A percentile compares a stretch with the other conserved stretches of the same genome.
Conservation (phyloP, 2,113 vertebrate genomes). For the Scolopax mira region DNA sequence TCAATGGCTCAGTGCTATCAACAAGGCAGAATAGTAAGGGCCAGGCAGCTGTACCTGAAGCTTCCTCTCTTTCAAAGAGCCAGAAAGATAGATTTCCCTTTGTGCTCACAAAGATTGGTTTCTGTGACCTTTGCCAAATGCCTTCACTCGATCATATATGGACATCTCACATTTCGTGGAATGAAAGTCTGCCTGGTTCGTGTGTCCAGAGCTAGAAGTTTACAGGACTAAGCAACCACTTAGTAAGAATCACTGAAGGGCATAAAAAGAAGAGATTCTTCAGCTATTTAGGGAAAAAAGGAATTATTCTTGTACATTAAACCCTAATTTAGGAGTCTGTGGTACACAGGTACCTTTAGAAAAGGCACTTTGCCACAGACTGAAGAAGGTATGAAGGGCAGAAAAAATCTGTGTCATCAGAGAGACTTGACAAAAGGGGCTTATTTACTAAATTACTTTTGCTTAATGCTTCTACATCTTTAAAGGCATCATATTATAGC, state of each 20-base stretch:
- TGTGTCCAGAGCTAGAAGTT: not conserved
- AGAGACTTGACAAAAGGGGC: not conserved
- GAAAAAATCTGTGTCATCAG: not conserved
- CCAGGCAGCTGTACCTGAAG: not conserved
- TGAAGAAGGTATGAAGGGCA: not conserved
- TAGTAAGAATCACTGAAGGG: not conserved
- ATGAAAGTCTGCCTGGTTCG: not conserved
- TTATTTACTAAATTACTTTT: not conserved
- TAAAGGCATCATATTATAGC: not conserved
- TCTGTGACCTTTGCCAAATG: not conserved
- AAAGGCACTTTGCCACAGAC: not conserved
- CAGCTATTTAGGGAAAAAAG: not conserved
- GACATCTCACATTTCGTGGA: not conserved
- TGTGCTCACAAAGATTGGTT: not conserved
- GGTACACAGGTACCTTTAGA: not conserved
- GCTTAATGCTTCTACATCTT: not conserved
- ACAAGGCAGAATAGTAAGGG: not conserved
- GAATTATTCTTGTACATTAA: not conserved
- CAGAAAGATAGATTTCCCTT: not conserved
- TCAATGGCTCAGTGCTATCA: not conserved
- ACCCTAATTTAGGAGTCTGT: not conserved
- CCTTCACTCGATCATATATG: fast-evolving
- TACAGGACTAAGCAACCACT: not conserved
- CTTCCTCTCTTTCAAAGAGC: not conserved
- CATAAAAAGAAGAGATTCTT: not conserved